Percentiles rank a stretch among this genome's conserved stretches.
phyloP scores from a whole-genome alignment of 2,113 vertebrate genomes.

The Petaurus breviceps region DNA sequence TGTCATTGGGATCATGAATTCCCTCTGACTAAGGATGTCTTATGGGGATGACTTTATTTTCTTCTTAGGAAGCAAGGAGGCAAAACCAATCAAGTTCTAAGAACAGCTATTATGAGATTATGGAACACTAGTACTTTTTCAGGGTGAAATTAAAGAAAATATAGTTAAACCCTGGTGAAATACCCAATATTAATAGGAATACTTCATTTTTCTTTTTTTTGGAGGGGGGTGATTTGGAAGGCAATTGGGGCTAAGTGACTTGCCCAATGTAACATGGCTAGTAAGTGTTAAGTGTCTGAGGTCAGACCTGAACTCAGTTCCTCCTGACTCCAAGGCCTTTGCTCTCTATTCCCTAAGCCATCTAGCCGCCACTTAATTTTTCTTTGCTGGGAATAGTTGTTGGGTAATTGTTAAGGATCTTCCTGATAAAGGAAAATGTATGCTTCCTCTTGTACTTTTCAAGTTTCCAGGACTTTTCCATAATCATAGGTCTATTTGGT shows the following conservation, averaged over 20 bases:
- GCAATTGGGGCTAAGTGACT: no score
- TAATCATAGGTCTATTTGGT: background rate
- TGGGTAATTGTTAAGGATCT: background rate
- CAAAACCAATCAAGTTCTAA: background rate
- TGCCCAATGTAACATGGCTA: no score
- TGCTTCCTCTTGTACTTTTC: background rate
- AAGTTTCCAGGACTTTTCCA: background rate
- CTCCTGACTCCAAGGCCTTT: no score
- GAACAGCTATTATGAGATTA: background rate
- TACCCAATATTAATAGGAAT: no score
- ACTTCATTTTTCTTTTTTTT: no score
- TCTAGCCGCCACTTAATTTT: background rate
- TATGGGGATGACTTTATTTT: background rate
- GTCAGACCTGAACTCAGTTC: no score
- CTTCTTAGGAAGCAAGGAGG: background rate
- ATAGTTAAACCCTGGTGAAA: background rate
- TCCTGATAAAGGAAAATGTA: background rate
- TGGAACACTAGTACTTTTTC: background rate
- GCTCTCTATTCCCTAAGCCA: no score
- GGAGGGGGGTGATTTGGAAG: no score
- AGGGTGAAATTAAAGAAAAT: background rate
- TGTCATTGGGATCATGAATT: background rate
- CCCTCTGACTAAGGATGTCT: background rate
- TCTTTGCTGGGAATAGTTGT: background rate
- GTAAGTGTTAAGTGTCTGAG: no score